A percentile compares a stretch with the other conserved stretches of the same genome.
phyloP scores from a whole-genome alignment of 2,797 vertebrate genomes.

The Buceros bicornis region DNA sequence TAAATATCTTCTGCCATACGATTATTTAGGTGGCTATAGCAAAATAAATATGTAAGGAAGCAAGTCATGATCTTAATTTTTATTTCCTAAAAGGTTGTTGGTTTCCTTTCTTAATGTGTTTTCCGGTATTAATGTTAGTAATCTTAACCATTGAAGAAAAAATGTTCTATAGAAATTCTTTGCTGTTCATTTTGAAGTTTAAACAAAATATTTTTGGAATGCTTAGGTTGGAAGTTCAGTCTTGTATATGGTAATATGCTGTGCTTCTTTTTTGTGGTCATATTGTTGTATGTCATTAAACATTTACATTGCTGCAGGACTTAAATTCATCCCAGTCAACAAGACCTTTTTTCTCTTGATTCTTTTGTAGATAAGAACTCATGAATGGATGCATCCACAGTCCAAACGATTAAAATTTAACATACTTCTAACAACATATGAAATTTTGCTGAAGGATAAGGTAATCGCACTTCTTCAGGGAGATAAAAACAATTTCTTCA shows the following conservation, averaged over 20 bases:
- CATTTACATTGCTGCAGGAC: neutral
- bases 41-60: neutral
- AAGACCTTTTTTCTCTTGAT: neutral
- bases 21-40: neutral
- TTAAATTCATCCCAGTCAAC: neutral
- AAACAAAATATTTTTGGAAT: neutral
- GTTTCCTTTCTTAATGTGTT: neutral
- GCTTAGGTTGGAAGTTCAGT: neutral
- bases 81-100: neutral
- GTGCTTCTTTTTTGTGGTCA: neutral
- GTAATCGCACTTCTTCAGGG: constrained; percentile 66
- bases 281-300: neutral
- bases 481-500: neutral
- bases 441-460: constrained; percentile 98
- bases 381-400: constrained; percentile 98
- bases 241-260: neutral
- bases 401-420: constrained; percentile 96
- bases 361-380: constrained; percentile 90
- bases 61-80: neutral
- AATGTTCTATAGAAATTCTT: neutral
- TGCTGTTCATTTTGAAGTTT: neutral
- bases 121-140: neutral
- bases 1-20: neutral
- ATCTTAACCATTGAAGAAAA: neutral
- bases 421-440: constrained; percentile 95